Base-by-base conservation (phyloP, 2,113 vertebrate species). In the Psettodes erumei region DNA sequence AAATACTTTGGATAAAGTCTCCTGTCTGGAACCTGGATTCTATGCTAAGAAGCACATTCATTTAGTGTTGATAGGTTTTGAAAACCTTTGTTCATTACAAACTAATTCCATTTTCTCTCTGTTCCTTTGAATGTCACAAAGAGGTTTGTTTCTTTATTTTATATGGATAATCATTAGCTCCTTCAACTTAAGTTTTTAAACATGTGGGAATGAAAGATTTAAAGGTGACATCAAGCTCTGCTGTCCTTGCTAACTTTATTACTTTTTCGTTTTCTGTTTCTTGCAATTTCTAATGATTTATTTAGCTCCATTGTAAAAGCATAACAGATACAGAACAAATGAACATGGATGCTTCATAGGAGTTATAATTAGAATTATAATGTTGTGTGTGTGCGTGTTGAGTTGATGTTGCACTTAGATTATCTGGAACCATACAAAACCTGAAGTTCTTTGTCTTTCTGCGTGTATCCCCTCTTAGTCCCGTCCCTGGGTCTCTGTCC, bases 401-500 rank as follows among this genome's bases (percentile, higher is more conserved):
- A 27, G 37, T 61, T 2, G 7, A 37, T 40, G 12, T 53, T n/a
- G n/a, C n/a, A n/a, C n/a, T n/a, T n/a, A n/a, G 15, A 37, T 63
- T 37, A 21, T 58, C 32, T 43, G 12, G 3, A 30, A 47, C 19
- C 28, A 53, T 23, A 53, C 5, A 19, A 67, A 55, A 37, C 48
- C 18, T 56, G 18, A 77, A 11, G n/a, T 33, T 51, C 33, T 56
- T 23, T 42, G 64, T 65, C 63, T 42, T n/a, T 60, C 1, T 75
- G 10, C 64, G 45, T 88, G 63, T 75, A 33, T 88, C 65, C 63
- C 85, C 84, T 73, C 90, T n/a, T n/a, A 99, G 98, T 94, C 97
- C 98, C 93, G 96, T 99, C 69, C 98, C 98, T 83, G 97, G 97
- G 94, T 99, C 97, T 83, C 95, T 99, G 92, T 99, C 98, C 82